Evolutionary conservation across 2,888 invertebrate genomes (phyloP).

Genomic region (Cataglyphis cursor): DNA sequence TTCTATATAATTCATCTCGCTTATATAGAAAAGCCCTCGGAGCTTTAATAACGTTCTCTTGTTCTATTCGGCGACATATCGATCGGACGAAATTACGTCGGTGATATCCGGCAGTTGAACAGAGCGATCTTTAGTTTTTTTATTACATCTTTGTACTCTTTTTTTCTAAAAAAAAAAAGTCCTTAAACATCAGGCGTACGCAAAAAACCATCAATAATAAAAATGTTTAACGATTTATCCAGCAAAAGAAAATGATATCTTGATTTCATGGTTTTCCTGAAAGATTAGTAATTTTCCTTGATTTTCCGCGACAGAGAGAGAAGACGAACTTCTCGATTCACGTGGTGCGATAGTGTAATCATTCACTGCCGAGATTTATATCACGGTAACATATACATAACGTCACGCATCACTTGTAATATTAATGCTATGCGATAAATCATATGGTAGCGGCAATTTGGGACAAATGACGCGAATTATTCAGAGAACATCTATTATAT

Average conservation of each 20-base stretch:
- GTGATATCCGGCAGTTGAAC: conserved; percentile 9
- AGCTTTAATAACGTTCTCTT: conserved; percentile 59
- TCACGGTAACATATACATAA: conserved; percentile 6
- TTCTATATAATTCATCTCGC: conserved; percentile 25
- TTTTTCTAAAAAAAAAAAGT: background rate
- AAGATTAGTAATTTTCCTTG: conserved; percentile 22
- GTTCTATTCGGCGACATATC: conserved; percentile 40
- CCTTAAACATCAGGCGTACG: background rate
- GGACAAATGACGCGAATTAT: conserved; percentile 19
- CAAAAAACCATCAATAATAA: conserved; percentile 11
- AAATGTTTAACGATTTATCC: conserved; percentile 6
- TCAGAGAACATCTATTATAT: conserved; percentile 15
- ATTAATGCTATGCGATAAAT: conserved; percentile 24
- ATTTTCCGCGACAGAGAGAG: conserved; percentile 7
- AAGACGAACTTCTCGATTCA: conserved; percentile 2
- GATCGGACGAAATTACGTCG: conserved; percentile 59
- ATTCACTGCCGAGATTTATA: conserved; percentile 19
- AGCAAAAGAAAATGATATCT: conserved; percentile 16
- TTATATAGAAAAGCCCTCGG: conserved; percentile 37
- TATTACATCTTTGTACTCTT: background rate
- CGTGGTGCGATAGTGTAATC: conserved; percentile 18
- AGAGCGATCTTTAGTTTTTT: conserved; percentile 33
- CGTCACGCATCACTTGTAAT: conserved; percentile 16
- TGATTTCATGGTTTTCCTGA: background rate
- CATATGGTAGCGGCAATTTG: conserved; percentile 9